These are phyloP conservation scores for Epizoanthus ramosus DNA, from an alignment of 92 coral and sea anemone species.

Conservation along the genomic window DNA sequence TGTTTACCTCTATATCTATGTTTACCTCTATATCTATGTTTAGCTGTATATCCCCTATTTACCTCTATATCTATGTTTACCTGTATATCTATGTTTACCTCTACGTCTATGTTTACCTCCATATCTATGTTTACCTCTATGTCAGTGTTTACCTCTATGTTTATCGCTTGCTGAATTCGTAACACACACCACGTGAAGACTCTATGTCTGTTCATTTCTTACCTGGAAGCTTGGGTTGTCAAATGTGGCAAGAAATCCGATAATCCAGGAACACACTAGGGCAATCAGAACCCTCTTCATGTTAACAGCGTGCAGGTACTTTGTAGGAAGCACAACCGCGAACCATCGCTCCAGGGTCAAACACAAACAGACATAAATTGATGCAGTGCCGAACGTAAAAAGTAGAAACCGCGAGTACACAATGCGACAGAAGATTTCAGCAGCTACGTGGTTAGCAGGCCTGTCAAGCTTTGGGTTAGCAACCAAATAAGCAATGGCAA, in stretches of 20 bases:
- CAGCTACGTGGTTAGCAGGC: slow-evolving; percentile 49
- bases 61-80: no score
- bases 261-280: slow-evolving; percentile 47
- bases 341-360: slow-evolving; percentile 84
- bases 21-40: no score
- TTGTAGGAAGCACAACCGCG: slow-evolving; percentile 68
- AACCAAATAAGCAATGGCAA: slow-evolving; percentile 69
- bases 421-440: slow-evolving; percentile 65
- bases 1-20: no score
- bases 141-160: no score
- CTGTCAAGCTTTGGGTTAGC: slow-evolving; percentile 42
- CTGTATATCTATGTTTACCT: no score
- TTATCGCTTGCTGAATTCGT: no score
- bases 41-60: no score
- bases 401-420: slow-evolving; percentile 61
- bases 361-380: slow-evolving; percentile 67
- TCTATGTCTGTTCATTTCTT: background rate
- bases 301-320: slow-evolving; percentile 54
- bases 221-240: slow-evolving; percentile 57
- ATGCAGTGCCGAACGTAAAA: slow-evolving; percentile 75
- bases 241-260: slow-evolving; percentile 59
- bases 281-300: slow-evolving; percentile 52
- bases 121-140: no score
- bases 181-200: background rate
- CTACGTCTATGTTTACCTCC: no score